Percentiles rank a stretch among this genome's conserved stretches.
phyloP scores from a whole-genome alignment of 2,888 invertebrate genomes.

The Saturnia japonica region DNA sequence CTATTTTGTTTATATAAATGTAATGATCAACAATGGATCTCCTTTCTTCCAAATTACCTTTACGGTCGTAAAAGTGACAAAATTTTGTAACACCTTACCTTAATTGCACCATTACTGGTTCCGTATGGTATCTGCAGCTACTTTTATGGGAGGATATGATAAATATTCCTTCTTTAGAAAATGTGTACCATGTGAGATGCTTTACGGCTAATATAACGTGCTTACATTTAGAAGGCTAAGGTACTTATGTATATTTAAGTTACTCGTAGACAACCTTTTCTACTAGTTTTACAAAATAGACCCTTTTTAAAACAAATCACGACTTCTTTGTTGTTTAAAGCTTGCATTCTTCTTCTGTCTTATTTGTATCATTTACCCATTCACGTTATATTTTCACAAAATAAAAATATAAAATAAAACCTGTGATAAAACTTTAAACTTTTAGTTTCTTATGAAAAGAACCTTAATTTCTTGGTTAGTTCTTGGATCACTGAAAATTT shows the following conservation, averaged over 20 bases:
- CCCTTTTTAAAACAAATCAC: background rate
- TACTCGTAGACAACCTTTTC: background rate
- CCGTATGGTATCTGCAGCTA: constrained; percentile 32
- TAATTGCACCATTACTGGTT: constrained; percentile 40
- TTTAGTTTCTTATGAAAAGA: too few relatives aligned
- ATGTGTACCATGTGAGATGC: background rate
- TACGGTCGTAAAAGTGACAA: constrained; percentile 35
- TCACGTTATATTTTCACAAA: background rate
- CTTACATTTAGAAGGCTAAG: background rate
- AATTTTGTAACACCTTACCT: constrained; percentile 38
- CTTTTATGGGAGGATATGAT: constrained; percentile 30
- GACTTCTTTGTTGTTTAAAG: background rate
- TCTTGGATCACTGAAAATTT: too few relatives aligned
- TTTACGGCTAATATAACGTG: background rate
- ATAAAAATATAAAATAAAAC: too few relatives aligned
- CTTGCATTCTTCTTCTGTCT: background rate
- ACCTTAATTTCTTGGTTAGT: too few relatives aligned
- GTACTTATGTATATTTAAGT: background rate
- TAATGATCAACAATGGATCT: constrained; percentile 8
- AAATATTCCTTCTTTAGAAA: constrained; percentile 16
- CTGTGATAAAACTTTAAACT: too few relatives aligned
- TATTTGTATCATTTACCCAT: background rate
- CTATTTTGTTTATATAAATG: background rate
- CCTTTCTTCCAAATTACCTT: constrained; percentile 28
- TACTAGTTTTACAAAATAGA: background rate